Evolutionary conservation across 2,888 invertebrate species (phyloP).

Genomic region (Panopea generosa): DNA sequence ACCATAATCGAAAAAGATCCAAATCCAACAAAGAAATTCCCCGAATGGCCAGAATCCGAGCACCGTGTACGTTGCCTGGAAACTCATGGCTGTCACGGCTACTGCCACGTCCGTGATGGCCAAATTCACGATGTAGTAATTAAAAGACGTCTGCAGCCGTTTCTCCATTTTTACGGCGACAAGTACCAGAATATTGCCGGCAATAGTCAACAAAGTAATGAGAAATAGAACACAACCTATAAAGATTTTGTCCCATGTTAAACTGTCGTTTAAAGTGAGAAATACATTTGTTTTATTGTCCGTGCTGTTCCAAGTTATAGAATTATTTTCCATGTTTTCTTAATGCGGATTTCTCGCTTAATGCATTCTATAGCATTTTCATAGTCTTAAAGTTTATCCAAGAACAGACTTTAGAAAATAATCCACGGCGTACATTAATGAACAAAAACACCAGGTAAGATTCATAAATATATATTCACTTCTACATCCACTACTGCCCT

Average conservation of each 20-base stretch:
- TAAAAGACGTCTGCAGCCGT: conserved; percentile 82
- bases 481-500: too few species aligned
- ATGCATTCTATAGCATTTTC: too few species aligned
- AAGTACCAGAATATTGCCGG: conserved; percentile 82
- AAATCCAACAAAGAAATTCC: conserved; percentile 80
- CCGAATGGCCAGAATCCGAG: conserved; percentile 84
- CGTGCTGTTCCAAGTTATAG: too few species aligned
- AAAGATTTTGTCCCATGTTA: neutral
- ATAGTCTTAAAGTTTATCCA: too few species aligned
- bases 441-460: too few species aligned
- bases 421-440: too few species aligned
- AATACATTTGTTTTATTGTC: too few species aligned
- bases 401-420: too few species aligned
- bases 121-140: conserved; percentile 74
- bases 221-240: neutral
- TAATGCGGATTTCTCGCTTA: too few species aligned
- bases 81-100: conserved; percentile 82
- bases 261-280: too few species aligned
- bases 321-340: too few species aligned
- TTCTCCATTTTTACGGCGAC: conserved; percentile 79
- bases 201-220: conserved; percentile 58
- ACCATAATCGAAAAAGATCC: conserved; percentile 84
- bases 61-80: conserved; percentile 80
- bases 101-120: conserved; percentile 81
- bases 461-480: too few species aligned